Conservation (phyloP, 2,797 vertebrate genomes). For the Mastacembelus armatus region DNA sequence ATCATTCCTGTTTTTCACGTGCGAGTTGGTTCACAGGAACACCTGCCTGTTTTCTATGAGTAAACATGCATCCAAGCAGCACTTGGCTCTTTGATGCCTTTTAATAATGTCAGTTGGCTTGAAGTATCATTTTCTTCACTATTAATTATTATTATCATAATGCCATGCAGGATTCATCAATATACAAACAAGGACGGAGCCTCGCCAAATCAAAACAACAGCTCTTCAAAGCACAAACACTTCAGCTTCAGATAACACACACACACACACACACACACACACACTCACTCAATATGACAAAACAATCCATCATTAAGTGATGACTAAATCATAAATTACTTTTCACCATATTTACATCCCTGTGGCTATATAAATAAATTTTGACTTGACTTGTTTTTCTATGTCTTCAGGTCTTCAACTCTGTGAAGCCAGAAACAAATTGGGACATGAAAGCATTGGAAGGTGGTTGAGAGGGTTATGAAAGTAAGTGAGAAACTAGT, state of each 20-base stretch:
- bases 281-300: background rate
- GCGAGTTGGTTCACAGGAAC: slow-evolving; percentile 50
- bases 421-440: background rate
- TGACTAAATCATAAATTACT: slow-evolving; percentile 15
- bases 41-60: slow-evolving; percentile 57
- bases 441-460: background rate
- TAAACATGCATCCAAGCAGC: slow-evolving; percentile 42
- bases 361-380: background rate
- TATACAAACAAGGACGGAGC: slow-evolving; percentile 19
- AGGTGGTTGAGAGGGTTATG: background rate
- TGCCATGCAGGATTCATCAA: slow-evolving; percentile 3
- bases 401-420: background rate
- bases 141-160: slow-evolving; percentile 37
- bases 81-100: slow-evolving; percentile 49
- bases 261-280: background rate
- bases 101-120: slow-evolving; percentile 47
- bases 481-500: background rate
- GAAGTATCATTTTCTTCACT: slow-evolving; percentile 32
- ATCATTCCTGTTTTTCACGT: background rate
- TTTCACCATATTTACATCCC: slow-evolving; percentile 12
- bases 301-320: slow-evolving; percentile 7
- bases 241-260: slow-evolving; percentile 1
- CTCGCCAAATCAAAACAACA: slow-evolving; percentile 39
- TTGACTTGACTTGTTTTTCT: background rate
- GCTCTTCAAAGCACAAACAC: slow-evolving; percentile 32